Evolutionary conservation across 2,888 invertebrate genomes (phyloP), one percentile per base, ranked within the genome.

Genomic region (Sepiola atlantica): DNA sequence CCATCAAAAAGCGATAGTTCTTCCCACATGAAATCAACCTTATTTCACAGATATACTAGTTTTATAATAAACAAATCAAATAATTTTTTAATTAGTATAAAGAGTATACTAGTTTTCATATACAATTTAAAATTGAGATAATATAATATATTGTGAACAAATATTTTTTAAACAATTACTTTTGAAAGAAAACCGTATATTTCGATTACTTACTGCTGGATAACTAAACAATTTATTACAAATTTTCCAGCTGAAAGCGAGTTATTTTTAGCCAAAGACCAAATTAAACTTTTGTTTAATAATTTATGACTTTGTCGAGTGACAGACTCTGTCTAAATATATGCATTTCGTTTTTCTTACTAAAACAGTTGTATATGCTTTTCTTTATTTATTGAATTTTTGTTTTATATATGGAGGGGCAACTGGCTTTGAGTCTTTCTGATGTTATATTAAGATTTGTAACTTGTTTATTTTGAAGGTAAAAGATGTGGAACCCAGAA

Each of bases 401-500:
- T n/a, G n/a, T n/a, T n/a, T n/a, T n/a, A n/a, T n/a, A 45, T 45
- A 45, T 45, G 45, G 45, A 45, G 45, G 45, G n/a, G n/a, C n/a
- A n/a, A n/a, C 77, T 14, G n/a, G 16, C 77, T n/a, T 18, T 77
- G 14, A n/a, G 16, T 77, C 45, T 32, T 77, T 77, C 77, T 77
- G 35, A 8, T 35, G 35, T 91, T 35, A 45, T 92, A 20, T 18
- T 54, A n/a, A 77, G 28, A 92, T 45, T 92, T 21, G 55, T 92
- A 16, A 55, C 16, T 54, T 92, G 14, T 54, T 45, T 92, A 45
- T 32, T 2, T 95, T 97, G 21, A 97, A 98, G 98, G 98, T 98
- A 95, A 98, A 98, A 96, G 98, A 99, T 97, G 98, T 99, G 96
- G 98, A 98, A 96, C 98, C 98, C 95, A 98, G 98, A 95, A 98